Percentiles rank a stretch among this genome's conserved stretches.
These are phyloP conservation scores for Trachelus iudaicus DNA, from an alignment of 2,888 invertebrate genomes.

Conservation along the genomic window DNA sequence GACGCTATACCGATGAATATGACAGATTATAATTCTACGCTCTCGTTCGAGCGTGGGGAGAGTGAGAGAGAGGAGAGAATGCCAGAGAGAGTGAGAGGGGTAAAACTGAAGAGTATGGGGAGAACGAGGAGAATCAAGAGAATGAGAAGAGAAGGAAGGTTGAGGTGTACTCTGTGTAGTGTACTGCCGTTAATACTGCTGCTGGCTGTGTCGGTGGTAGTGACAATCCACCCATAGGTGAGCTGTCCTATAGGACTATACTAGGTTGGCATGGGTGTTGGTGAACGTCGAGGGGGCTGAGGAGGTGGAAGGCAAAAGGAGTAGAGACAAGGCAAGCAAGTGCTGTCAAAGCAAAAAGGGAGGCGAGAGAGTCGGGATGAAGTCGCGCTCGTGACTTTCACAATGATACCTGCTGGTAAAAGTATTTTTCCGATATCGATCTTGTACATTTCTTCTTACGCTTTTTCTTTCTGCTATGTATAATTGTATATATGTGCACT, in stretches of 20 bases:
- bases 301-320: conserved; percentile 17
- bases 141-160: background rate
- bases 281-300: conserved; percentile 27
- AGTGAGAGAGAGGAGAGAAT: background rate
- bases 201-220: background rate
- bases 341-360: conserved; percentile 34
- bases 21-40: conserved; percentile 50
- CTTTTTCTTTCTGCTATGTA: background rate
- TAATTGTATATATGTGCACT: background rate
- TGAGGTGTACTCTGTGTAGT: background rate
- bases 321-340: conserved; percentile 31
- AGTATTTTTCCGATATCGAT: background rate
- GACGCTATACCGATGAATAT: conserved; percentile 44
- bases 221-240: background rate
- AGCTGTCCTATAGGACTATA: background rate
- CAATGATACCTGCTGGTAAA: background rate
- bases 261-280: conserved; percentile 15
- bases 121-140: background rate
- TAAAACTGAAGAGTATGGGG: background rate
- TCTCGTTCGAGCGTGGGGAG: conserved; percentile 20
- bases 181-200: background rate
- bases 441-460: background rate
- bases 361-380: conserved; percentile 15
- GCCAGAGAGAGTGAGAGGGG: conserved; percentile 13
- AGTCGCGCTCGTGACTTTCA: conserved; percentile 38